Base-by-base conservation (phyloP, 2,113 vertebrate species). In the Arizona elegans region DNA sequence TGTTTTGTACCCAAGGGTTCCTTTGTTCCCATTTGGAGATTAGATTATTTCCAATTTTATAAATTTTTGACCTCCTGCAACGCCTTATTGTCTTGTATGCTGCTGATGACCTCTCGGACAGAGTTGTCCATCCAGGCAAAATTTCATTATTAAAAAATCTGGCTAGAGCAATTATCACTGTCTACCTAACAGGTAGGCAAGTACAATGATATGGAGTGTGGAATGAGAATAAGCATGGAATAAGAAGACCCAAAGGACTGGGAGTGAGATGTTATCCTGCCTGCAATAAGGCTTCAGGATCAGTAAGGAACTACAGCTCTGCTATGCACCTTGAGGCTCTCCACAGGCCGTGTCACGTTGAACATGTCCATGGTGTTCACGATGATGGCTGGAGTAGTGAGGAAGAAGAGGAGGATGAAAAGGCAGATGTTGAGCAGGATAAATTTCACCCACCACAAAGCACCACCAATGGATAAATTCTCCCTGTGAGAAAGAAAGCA, bases 351-450 rank as follows among this genome's bases (percentile, higher is more conserved):
- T 10, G 99, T 99, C 96, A 99, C 99, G 1, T 99, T 99, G 97
- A 99, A 99, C 98, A 99, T 98, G 97, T 99, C 99, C 95, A 99
- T 99, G 86, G 99, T 99, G 97, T 99, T 99, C 96, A 99, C 99
- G 26, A 99, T 98, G 97, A 99, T 99, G 96, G 99, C 98, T 0
- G 99, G 99, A 0, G 99, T 99, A 95, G 99, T 99, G 97, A 99
- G 99, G 97, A 99, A 99, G 98, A 99, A 99, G 96, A 99, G 98
- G 89, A 99, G 98, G 96, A 99, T 53, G 96, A 99, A 99, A 95
- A 99, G 98, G 96, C 98, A 98, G 95, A 98, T 97, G 98, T 99
- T 99, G 97, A 99, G 98, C 55, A 98, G 95, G 87, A 99, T 92
- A 59, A 99, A 99, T 95, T 98, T 98, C 10, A 98, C 96, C 99